Percentiles rank a stretch among this genome's conserved stretches.
These are phyloP conservation scores for Syrista parreyssii DNA, from an alignment of 2,888 invertebrate genomes.

Conservation along the genomic window DNA sequence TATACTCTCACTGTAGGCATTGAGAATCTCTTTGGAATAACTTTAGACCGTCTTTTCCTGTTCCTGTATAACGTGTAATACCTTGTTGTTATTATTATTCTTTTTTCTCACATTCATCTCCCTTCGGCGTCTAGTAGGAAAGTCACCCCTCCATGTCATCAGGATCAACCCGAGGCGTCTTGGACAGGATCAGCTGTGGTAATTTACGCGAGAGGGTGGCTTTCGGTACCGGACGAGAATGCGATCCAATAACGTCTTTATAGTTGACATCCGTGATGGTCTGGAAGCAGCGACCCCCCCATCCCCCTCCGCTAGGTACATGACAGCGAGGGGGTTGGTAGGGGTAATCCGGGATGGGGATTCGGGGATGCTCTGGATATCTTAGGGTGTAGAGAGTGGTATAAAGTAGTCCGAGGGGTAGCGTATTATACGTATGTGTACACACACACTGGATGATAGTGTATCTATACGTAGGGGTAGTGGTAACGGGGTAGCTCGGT, in stretches of 20 bases:
- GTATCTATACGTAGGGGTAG: not conserved
- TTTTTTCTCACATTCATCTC: not conserved
- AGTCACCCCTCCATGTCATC: not conserved
- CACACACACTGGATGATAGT: not conserved
- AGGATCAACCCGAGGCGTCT: not conserved
- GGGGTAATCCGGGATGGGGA: conserved; percentile 38
- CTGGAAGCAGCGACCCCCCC: not conserved
- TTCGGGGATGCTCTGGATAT: conserved; percentile 31
- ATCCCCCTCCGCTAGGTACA: no score
- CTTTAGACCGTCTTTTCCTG: not conserved
- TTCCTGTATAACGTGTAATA: not conserved
- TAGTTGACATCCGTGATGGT: conserved; percentile 24
- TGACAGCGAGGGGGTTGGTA: conserved; percentile 14
- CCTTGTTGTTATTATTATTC: not conserved
- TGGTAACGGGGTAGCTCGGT: not conserved
- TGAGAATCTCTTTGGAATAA: not conserved
- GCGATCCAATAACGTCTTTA: conserved; percentile 48
- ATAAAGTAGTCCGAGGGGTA: not conserved
- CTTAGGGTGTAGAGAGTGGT: not conserved
- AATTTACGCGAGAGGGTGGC: not conserved
- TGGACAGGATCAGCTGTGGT: not conserved
- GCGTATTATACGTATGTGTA: not conserved
- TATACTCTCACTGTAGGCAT: not conserved
- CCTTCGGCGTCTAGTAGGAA: not conserved
- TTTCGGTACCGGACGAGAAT: conserved; percentile 20